Percentiles rank a stretch among this genome's conserved stretches.
These are phyloP conservation scores for Omphaloscelis lunosa DNA, from an alignment of 2,888 invertebrate species.

Conservation along the genomic window DNA sequence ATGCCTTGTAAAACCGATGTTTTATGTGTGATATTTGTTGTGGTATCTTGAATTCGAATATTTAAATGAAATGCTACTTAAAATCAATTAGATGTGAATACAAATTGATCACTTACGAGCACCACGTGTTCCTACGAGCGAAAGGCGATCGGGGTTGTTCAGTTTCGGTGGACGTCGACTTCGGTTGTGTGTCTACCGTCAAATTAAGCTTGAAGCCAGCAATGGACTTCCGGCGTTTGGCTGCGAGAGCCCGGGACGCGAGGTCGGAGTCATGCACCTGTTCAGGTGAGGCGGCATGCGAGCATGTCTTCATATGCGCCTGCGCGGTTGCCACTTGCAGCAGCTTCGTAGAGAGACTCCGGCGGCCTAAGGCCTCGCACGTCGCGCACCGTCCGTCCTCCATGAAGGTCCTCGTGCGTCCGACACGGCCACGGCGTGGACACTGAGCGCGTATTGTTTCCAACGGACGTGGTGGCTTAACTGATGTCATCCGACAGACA, in stretches of 20 bases:
- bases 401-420: constrained; percentile 88
- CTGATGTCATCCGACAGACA: constrained; percentile 90
- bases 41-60: constrained; percentile 23
- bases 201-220: constrained; percentile 85
- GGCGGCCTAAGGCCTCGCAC: constrained; percentile 88
- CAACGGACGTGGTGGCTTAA: constrained; percentile 89
- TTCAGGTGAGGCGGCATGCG: constrained; percentile 81
- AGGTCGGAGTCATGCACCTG: constrained; percentile 81
- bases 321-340: constrained; percentile 89
- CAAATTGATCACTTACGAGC: constrained; percentile 85
- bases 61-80: constrained; percentile 44
- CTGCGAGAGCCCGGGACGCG: constrained; percentile 86
- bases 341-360: constrained; percentile 85
- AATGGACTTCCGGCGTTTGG: constrained; percentile 88
- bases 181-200: constrained; percentile 78
- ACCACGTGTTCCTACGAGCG: constrained; percentile 89
- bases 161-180: constrained; percentile 76
- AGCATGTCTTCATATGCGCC: constrained; percentile 87
- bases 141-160: constrained; percentile 80
- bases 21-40: constrained; percentile 9
- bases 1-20: constrained; percentile 34
- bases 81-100: constrained; percentile 56
- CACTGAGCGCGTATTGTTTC: constrained; percentile 89
- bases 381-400: constrained; percentile 88
- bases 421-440: constrained; percentile 86